Percentiles rank a stretch among this genome's conserved stretches.
Evolutionary conservation across 2,113 vertebrate genomes (phyloP).

Genomic region (Calcarius ornatus): DNA sequence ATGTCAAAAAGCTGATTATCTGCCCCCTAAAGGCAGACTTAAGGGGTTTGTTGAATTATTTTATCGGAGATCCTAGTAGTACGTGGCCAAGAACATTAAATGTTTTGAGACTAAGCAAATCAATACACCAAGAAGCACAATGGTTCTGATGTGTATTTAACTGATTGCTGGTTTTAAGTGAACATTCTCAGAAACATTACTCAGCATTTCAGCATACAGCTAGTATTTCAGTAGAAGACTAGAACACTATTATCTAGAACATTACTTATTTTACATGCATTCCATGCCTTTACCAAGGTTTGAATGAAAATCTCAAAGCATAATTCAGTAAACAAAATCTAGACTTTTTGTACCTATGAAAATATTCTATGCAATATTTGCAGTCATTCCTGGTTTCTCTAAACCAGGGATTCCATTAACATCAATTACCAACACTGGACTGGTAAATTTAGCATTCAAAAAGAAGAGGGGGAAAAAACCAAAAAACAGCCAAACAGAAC

Average conservation of each 20-base stretch:
- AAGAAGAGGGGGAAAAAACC: neutral
- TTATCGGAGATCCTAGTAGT: neutral
- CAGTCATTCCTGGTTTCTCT: neutral
- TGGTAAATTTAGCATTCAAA: neutral
- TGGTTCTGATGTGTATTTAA: neutral
- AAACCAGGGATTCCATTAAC: neutral
- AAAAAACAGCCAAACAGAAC: neutral
- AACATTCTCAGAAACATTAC: neutral
- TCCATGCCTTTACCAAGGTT: neutral
- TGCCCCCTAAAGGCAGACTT: neutral
- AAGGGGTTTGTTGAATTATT: neutral
- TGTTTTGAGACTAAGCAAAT: neutral
- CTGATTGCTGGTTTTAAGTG: neutral
- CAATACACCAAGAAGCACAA: neutral
- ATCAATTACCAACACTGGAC: neutral
- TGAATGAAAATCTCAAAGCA: neutral
- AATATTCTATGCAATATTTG: neutral
- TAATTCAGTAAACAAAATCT: neutral
- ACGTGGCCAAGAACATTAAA: neutral
- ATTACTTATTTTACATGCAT: neutral
- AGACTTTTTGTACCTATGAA: neutral
- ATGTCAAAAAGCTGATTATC: neutral
- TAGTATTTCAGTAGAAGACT: neutral
- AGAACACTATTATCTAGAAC: neutral
- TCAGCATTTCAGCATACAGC: neutral